Evolutionary conservation across 35 echinoderm and acorn worm species (phyloP), one percentile per base, ranked within the genome.

Genomic region (Ophioderma brevispina): DNA sequence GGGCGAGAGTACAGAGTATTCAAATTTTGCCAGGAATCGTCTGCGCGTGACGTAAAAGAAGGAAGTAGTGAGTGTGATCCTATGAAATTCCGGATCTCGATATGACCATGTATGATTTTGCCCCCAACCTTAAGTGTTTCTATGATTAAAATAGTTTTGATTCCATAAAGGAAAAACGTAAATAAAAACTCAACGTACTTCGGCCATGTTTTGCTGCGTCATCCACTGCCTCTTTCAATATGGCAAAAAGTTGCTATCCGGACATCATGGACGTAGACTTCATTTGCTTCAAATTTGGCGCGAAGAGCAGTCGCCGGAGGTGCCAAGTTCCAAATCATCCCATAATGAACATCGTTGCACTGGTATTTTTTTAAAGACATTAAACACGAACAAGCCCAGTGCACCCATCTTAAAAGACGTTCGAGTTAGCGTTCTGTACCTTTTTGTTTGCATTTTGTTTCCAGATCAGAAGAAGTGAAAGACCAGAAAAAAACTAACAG

Each of bases 401-500:
- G 42, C 90, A 36, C 87, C 86, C 31, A 82, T 52, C 21, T 80
- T 86, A 64, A 96, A 96, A 1, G 94, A 83, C 15, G 94, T 96
- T 35, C 94, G 38, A 3, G 94, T 96, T 13, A 96, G 81, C 15
- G 94, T 96, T 36, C n/a, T 52, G 63, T 89, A 96, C n/a, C n/a
- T n/a, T n/a, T n/a, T n/a, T n/a, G n/a, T n/a, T 0, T 88, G 94
- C 0, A 23, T 78, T 56, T 96, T 96, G 82, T 96, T 84, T 87
- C 87, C 4, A 96, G 82, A 36, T 84, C 86, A 17, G 81, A 86
- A 1, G 94, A 92, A 30, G 90, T 32, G 94, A 92, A 13, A 78
- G 85, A 3, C 94, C 94, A 0, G 94, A 96, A 30, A 96, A n/a
- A n/a, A n/a, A n/a, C n/a, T 31, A 18, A 91, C 81, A 6, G 82